These are phyloP conservation scores for Onychostruthus taczanowskii DNA, from an alignment of 2,113 vertebrate genomes.

Conservation along the genomic window DNA sequence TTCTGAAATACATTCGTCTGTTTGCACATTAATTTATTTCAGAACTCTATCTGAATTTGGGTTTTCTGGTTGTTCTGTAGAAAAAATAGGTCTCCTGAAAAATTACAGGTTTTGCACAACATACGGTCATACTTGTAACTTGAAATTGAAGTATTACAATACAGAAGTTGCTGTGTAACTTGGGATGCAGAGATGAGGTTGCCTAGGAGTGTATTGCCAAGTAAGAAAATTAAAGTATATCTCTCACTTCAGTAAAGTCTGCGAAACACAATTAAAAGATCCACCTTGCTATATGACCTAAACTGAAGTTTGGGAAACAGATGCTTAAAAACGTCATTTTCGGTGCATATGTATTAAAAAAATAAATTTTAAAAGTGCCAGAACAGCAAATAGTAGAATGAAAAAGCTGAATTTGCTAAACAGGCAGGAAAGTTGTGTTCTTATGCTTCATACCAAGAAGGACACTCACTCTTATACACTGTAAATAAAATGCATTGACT, in stretches of 20 bases:
- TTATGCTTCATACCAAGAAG: not conserved
- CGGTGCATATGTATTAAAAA: not conserved
- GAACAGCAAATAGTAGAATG: not conserved
- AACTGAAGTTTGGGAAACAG: not conserved
- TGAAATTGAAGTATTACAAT: not conserved
- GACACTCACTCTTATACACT: not conserved
- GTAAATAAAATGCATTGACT: not conserved
- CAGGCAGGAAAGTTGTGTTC: not conserved
- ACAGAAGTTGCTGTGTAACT: not conserved
- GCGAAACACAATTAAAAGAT: not conserved
- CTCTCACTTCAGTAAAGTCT: not conserved
- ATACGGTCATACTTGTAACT: not conserved
- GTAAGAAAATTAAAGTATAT: not conserved
- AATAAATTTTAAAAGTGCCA: fast-evolving
- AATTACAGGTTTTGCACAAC: not conserved
- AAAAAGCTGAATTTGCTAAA: not conserved
- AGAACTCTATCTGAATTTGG: not conserved
- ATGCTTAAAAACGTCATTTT: not conserved
- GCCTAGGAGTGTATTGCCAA: not conserved
- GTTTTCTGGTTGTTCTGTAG: not conserved
- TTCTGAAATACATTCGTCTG: not conserved
- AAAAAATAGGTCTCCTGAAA: not conserved
- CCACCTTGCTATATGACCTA: not conserved
- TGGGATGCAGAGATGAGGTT: not conserved
- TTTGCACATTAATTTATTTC: not conserved